These are phyloP conservation scores for Netelia fuscicornis DNA, from an alignment of 2,888 invertebrate species.

Conservation along the genomic window DNA sequence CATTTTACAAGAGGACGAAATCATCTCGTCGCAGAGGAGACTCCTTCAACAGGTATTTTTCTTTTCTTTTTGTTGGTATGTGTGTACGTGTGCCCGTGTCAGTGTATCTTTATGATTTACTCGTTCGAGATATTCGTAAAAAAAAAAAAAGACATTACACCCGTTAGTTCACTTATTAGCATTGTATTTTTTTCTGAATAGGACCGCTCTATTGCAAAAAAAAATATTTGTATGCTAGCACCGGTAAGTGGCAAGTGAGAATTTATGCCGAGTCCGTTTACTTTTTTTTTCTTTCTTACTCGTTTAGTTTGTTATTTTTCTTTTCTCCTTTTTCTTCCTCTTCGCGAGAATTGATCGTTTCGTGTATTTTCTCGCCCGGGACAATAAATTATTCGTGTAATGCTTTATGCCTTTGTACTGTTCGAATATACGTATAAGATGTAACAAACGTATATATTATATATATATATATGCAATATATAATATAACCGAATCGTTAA, in stretches of 20 bases:
- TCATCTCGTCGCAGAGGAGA: constrained; percentile 49
- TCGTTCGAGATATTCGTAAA: constrained; percentile 38
- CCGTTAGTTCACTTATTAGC: constrained; percentile 32
- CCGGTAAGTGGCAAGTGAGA: constrained; percentile 56
- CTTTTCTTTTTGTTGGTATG: constrained; percentile 22
- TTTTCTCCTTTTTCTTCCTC: too few species aligned
- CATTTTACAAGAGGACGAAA: constrained; percentile 64
- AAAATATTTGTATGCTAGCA: constrained; percentile 62
- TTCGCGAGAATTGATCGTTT: constrained; percentile 8
- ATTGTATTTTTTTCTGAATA: constrained; percentile 70
- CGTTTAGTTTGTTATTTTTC: too few species aligned
- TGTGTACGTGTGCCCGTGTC: constrained; percentile 36
- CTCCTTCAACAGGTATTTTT: constrained; percentile 61
- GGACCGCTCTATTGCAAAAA: constrained; percentile 74
- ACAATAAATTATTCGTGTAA: constrained; percentile 62
- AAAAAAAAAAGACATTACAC: constrained; percentile 32
- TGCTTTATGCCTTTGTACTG: constrained; percentile 45
- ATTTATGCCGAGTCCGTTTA: constrained; percentile 3
- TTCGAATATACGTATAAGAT: constrained; percentile 37
- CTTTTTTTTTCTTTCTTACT: constrained; percentile 27
- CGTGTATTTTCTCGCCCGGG: constrained; percentile 28
- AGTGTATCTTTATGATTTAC: constrained; percentile 27
- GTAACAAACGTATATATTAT: constrained; percentile 39
- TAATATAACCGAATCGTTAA: constrained; percentile 49
- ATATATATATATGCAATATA: constrained; percentile 16